These are phyloP conservation scores for Chymomyza fuscimana DNA, from an alignment of 2,888 invertebrate genomes.

Conservation along the genomic window DNA sequence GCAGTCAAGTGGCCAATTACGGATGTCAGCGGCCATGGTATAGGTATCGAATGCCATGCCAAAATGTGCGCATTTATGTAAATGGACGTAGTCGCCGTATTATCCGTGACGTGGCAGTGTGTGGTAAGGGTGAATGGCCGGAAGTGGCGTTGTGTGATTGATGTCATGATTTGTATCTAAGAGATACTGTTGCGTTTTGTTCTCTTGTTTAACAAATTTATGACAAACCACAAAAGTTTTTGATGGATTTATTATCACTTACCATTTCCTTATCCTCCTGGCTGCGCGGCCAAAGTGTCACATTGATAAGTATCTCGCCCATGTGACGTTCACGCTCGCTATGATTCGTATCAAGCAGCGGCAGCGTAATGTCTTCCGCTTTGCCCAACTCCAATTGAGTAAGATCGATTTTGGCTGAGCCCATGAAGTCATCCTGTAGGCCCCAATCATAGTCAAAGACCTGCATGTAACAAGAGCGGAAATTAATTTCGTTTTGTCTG, in stretches of 20 bases:
- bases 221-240: not conserved
- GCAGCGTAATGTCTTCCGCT: slow-evolving; percentile 88
- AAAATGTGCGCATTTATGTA: not conserved
- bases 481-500: slow-evolving; percentile 36
- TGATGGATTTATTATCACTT: slow-evolving; percentile 56
- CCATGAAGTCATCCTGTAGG: slow-evolving; percentile 98
- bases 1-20: not conserved
- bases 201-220: not conserved
- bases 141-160: not conserved
- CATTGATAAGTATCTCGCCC: slow-evolving; percentile 91
- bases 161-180: not conserved
- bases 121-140: not conserved
- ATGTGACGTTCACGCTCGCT: slow-evolving; percentile 83
- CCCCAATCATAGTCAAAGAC: slow-evolving; percentile 99
- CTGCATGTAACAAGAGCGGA: slow-evolving; percentile 78
- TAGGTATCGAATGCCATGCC: not conserved
- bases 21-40: not conserved
- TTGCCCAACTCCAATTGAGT: slow-evolving; percentile 89
- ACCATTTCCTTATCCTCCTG: slow-evolving; percentile 98
- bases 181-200: not conserved
- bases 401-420: slow-evolving; percentile 91
- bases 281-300: slow-evolving; percentile 93
- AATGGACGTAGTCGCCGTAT: not conserved
- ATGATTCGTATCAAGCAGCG: slow-evolving; percentile 86
- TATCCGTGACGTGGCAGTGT: not conserved